phyloP scores from a whole-genome alignment of 2,797 vertebrate genomes.

The Acanthis flammea region DNA sequence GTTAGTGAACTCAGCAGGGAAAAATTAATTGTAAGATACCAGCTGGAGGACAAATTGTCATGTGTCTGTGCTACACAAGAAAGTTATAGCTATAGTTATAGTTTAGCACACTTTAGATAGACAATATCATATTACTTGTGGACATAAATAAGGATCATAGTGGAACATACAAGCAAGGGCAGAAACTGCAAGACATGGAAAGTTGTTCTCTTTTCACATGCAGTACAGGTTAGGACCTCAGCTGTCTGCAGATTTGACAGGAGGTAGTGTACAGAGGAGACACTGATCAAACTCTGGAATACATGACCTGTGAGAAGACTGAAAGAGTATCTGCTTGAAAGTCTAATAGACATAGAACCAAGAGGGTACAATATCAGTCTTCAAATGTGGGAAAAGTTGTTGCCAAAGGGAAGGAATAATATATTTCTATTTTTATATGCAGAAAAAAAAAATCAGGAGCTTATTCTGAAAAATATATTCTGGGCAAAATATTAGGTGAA shows the following conservation, averaged over 20 bases:
- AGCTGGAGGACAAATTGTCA: neutral
- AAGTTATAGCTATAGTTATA: neutral
- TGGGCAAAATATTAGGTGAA: neutral
- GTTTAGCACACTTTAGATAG: neutral
- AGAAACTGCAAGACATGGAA: neutral
- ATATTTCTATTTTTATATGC: neutral
- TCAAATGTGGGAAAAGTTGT: neutral
- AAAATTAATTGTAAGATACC: neutral
- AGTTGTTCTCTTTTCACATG: neutral
- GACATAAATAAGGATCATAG: neutral
- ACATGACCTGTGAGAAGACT: neutral
- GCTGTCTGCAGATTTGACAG: neutral
- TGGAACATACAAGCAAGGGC: neutral
- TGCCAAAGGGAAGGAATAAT: neutral
- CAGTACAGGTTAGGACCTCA: neutral
- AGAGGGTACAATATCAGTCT: neutral
- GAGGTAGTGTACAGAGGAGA: neutral
- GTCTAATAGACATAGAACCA: neutral
- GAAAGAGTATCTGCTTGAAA: neutral
- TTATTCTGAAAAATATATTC: neutral
- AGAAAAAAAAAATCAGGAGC: neutral
- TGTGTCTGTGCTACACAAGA: neutral
- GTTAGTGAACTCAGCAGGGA: neutral
- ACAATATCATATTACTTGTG: neutral
- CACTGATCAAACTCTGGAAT: neutral